These are phyloP conservation scores for Notamacropus eugenii DNA, from an alignment of 2,797 vertebrate species.

Conservation along the genomic window DNA sequence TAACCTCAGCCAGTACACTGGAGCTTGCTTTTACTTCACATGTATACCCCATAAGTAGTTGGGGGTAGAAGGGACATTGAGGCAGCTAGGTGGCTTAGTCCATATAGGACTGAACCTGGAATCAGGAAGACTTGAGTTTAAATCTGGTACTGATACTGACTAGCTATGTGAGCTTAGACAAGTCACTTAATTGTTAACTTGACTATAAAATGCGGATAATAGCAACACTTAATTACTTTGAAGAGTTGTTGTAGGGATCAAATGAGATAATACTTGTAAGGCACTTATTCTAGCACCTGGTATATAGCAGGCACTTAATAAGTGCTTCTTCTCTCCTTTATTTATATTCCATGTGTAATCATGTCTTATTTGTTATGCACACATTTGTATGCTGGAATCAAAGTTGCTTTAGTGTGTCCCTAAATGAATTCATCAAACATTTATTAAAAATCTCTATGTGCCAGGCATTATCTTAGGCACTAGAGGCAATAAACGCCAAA, in stretches of 20 bases:
- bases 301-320: background rate
- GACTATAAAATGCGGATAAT: background rate
- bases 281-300: too few species aligned
- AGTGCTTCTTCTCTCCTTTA: background rate
- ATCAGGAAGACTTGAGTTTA: background rate
- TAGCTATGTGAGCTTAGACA: background rate
- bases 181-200: background rate
- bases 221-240: background rate
- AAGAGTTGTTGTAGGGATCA: background rate
- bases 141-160: background rate
- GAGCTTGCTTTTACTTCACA: background rate
- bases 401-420: too few species aligned
- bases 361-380: background rate
- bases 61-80: too few species aligned
- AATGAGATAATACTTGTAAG: background rate
- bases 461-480: too few species aligned
- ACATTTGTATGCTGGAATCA: too few species aligned
- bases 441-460: too few species aligned
- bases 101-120: background rate
- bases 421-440: too few species aligned
- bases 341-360: background rate
- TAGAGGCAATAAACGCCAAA: too few species aligned
- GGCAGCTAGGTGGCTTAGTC: background rate
- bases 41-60: background rate
- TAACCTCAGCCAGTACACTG: background rate